phyloP scores from a whole-genome alignment of 2,797 vertebrate species.

The Xyrichtys novacula region DNA sequence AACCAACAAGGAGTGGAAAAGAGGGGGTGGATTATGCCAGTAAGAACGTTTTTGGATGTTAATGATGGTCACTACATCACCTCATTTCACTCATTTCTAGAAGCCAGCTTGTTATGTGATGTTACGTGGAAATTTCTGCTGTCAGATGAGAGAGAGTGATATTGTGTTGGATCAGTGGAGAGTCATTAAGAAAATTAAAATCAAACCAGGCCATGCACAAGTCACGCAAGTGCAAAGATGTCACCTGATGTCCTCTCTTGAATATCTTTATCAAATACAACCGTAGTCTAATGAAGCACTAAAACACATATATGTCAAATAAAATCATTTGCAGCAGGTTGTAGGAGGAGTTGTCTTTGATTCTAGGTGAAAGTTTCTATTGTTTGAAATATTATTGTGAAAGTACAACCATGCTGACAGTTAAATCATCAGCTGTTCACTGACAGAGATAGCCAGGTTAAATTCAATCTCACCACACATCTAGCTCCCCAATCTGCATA shows the following conservation, averaged over 20 bases:
- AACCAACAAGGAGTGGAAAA: slow-evolving; percentile 78
- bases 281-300: too few relatives aligned
- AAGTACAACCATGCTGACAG: slow-evolving; percentile 27
- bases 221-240: slow-evolving; percentile 43
- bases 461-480: slow-evolving; percentile 26
- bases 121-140: slow-evolving; percentile 28
- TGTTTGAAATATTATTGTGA: slow-evolving; percentile 11
- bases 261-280: background rate
- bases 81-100: slow-evolving; percentile 51
- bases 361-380: background rate
- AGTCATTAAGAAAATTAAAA: slow-evolving; percentile 21
- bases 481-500: slow-evolving; percentile 55
- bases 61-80: slow-evolving; percentile 54
- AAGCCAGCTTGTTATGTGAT: slow-evolving; percentile 46
- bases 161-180: slow-evolving; percentile 31
- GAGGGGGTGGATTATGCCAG: slow-evolving; percentile 77
- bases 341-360: background rate
- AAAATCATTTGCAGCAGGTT: background rate
- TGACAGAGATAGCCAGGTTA: slow-evolving; percentile 47
- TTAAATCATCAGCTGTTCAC: slow-evolving; percentile 36
- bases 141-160: slow-evolving; percentile 26
- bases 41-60: slow-evolving; percentile 35
- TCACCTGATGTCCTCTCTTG: slow-evolving; percentile 1
- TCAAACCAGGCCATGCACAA: slow-evolving; percentile 62
- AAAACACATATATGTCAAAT: background rate